phyloP scores from a whole-genome alignment of 2,113 vertebrate genomes.

The Parotia lawesii region DNA sequence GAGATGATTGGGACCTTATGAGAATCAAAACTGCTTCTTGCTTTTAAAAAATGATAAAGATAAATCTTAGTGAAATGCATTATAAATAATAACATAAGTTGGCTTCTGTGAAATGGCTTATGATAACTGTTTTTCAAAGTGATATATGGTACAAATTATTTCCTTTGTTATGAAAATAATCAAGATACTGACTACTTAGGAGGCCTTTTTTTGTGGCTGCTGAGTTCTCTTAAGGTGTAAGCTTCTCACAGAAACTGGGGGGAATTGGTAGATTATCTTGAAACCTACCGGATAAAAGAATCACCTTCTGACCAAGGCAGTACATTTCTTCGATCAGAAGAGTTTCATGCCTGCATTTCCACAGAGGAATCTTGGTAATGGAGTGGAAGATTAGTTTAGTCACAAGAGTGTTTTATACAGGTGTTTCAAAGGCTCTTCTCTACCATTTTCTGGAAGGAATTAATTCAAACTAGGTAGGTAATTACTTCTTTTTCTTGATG shows the following conservation, averaged over 20 bases:
- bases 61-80: constrained; percentile 49
- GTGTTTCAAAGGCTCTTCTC: constrained; percentile 20
- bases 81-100: constrained; percentile 54
- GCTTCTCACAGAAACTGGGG: not conserved
- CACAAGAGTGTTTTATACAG: not conserved
- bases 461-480: not conserved
- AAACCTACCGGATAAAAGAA: not conserved
- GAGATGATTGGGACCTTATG: constrained; percentile 12
- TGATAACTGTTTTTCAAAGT: constrained; percentile 30
- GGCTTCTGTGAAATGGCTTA: constrained; percentile 37
- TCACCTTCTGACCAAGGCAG: not conserved
- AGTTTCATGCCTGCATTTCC: not conserved
- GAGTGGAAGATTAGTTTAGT: constrained; percentile 15
- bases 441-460: constrained; percentile 1
- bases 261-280: not conserved
- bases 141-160: not conserved
- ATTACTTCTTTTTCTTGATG: not conserved
- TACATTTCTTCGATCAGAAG: not conserved
- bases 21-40: constrained; percentile 52
- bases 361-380: not conserved
- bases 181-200: not conserved
- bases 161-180: not conserved
- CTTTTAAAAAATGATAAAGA: constrained; percentile 42
- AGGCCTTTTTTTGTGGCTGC: not conserved
- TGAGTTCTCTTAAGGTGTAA: not conserved